These are phyloP conservation scores for Rhabdomys dilectus DNA, from an alignment of 2,113 vertebrate species.

Conservation along the genomic window DNA sequence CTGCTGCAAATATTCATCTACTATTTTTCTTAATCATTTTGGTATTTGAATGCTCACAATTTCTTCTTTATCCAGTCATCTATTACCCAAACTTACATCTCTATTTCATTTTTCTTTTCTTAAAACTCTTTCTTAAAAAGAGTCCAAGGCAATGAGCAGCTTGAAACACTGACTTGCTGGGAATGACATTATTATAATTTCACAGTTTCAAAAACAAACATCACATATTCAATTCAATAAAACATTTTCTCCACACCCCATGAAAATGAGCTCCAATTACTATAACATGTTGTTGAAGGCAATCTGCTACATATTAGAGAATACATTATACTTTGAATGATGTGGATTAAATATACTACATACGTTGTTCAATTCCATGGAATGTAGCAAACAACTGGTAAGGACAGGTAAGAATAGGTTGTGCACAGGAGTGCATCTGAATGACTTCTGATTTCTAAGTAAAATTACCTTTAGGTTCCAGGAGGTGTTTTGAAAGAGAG, in stretches of 20 bases:
- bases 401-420: not conserved
- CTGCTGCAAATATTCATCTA: not conserved
- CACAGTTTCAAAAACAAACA: not conserved
- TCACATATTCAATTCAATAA: not conserved
- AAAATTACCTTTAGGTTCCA: not conserved
- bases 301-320: not conserved
- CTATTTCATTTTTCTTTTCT: not conserved
- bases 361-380: not conserved
- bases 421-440: not conserved
- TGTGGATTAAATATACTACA: not conserved
- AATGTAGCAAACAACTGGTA: not conserved
- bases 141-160: not conserved
- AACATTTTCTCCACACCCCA: not conserved
- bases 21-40: not conserved
- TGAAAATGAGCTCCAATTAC: constrained; percentile 1
- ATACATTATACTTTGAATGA: not conserved
- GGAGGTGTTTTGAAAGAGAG: not conserved
- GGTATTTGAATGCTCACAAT: not conserved
- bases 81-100: not conserved
- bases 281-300: not conserved
- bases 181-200: not conserved
- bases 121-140: not conserved
- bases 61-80: not conserved
- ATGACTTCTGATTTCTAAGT: not conserved
- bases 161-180: not conserved